These are phyloP conservation scores for Ctenosaura bakeri DNA, from an alignment of 2,797 vertebrate genomes.

Conservation along the genomic window DNA sequence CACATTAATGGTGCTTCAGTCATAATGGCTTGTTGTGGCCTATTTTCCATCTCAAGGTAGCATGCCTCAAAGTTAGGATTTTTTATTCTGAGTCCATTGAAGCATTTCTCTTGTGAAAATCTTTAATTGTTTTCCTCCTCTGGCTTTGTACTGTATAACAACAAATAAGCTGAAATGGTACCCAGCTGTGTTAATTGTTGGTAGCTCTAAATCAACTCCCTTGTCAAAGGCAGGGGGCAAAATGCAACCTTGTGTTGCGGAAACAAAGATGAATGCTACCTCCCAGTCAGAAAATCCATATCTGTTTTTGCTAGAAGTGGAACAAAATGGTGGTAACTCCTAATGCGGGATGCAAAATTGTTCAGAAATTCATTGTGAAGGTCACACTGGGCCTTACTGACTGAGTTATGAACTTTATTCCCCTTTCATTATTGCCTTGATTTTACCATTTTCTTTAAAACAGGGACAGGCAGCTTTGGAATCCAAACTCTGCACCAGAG, in stretches of 20 bases:
- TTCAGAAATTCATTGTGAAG: not conserved
- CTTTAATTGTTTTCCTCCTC: not conserved
- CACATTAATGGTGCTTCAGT: not conserved
- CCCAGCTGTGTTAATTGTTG: slow-evolving; percentile 8
- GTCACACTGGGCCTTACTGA: not conserved
- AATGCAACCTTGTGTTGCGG: not conserved
- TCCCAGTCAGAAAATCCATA: not conserved
- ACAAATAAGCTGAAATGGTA: not conserved
- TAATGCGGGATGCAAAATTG: not conserved
- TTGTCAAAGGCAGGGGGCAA: not conserved
- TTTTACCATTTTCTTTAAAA: not conserved
- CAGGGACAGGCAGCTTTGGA: not conserved
- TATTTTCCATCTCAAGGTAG: not conserved
- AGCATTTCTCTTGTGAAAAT: not conserved
- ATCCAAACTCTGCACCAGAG: not conserved
- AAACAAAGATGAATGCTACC: not conserved
- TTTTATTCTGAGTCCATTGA: not conserved
- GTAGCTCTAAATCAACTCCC: not conserved
- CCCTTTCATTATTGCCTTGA: not conserved
- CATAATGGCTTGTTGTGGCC: not conserved
- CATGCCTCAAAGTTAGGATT: not conserved
- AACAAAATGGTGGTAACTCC: not conserved
- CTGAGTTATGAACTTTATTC: not conserved
- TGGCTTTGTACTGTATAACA: not conserved
- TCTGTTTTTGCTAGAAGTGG: not conserved